Conservation (phyloP, 2,888 invertebrate species). For the Elmis aenea region DNA sequence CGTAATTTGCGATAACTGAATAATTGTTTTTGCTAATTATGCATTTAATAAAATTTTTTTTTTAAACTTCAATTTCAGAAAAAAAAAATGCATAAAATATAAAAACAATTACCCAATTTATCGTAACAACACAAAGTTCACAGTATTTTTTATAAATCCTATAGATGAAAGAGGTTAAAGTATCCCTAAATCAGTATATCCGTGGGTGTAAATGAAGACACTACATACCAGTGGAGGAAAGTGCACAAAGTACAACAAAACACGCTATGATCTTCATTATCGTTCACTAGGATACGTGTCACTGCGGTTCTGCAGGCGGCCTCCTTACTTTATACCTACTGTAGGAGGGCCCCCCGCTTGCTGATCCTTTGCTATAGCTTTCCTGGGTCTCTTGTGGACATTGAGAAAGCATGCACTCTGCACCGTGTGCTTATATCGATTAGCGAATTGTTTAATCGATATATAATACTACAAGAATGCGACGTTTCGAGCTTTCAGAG, state of each 20-base stretch:
- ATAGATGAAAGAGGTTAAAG: too few relatives aligned
- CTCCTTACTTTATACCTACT: slow-evolving; percentile 40
- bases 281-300: slow-evolving; percentile 33
- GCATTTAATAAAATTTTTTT: too few relatives aligned
- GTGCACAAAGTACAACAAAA: slow-evolving; percentile 45
- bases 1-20: too few relatives aligned
- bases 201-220: slow-evolving; percentile 19
- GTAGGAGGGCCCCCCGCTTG: slow-evolving; percentile 24
- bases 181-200: slow-evolving; percentile 8
- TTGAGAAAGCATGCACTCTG: background rate
- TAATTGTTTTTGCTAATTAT: too few relatives aligned
- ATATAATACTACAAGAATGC: too few relatives aligned
- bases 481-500: too few relatives aligned
- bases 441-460: too few relatives aligned
- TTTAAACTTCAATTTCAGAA: too few relatives aligned
- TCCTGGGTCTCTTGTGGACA: slow-evolving; percentile 1
- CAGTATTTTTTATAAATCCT: too few relatives aligned
- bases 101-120: too few relatives aligned
- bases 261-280: slow-evolving; percentile 45
- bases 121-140: too few relatives aligned
- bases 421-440: background rate
- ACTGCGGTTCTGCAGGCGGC: slow-evolving; percentile 36
- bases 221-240: slow-evolving; percentile 46
- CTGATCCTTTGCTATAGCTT: slow-evolving; percentile 14
- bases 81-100: too few relatives aligned